Conservation (phyloP, 2,113 vertebrate species). For the Pelodiscus sinensis region DNA sequence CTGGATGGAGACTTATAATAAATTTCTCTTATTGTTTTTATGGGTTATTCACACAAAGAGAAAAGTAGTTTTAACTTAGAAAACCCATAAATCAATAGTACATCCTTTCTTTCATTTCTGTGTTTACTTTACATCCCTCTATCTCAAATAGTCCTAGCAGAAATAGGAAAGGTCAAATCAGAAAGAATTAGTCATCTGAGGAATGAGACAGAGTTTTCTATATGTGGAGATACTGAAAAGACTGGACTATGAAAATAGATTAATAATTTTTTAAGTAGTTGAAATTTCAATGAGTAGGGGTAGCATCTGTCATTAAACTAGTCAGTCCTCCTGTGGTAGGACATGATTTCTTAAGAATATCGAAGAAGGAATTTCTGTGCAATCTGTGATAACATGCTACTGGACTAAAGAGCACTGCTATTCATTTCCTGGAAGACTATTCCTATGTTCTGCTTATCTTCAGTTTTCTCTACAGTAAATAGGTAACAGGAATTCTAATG, state of each 20-base stretch:
- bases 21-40: neutral
- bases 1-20: neutral
- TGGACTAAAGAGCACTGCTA: neutral
- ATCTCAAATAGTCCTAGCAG: neutral
- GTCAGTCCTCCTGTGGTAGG: neutral
- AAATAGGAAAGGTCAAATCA: neutral
- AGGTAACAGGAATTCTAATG: neutral
- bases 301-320: neutral
- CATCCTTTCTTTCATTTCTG: neutral
- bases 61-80: rapidly evolving
- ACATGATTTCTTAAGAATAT: neutral
- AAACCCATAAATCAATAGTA: neutral
- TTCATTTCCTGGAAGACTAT: neutral
- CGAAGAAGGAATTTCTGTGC: neutral
- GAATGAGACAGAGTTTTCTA: neutral
- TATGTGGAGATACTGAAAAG: neutral
- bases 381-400: neutral
- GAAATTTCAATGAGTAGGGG: neutral
- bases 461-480: neutral
- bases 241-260: neutral
- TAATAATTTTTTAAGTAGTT: neutral
- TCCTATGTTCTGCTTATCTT: neutral
- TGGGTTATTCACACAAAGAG: neutral
- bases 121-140: neutral
- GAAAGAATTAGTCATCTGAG: neutral